Evolutionary conservation across 2,113 vertebrate species (phyloP).

Genomic region (Notarius lentiginosus): DNA sequence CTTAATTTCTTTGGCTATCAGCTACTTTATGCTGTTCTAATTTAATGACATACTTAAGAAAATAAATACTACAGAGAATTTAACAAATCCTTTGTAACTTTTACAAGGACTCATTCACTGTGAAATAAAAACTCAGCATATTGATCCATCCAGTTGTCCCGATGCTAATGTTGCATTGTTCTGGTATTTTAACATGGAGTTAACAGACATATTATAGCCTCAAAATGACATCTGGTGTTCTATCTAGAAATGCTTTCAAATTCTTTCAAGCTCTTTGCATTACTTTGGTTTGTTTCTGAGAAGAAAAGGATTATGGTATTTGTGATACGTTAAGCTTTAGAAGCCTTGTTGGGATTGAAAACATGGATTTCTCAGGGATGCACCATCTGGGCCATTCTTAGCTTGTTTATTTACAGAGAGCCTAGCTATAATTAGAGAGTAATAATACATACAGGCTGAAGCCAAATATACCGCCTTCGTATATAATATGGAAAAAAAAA

Average conservation of each 20-base stretch:
- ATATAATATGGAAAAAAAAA: no score
- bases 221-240: neutral
- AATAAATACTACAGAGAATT: neutral
- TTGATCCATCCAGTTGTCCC: neutral
- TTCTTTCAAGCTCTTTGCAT: slow-evolving; percentile 3
- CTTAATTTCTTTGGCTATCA: neutral
- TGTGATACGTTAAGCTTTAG: slow-evolving; percentile 13
- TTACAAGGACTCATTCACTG: neutral
- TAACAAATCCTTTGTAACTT: neutral
- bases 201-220: neutral
- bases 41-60: neutral
- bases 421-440: neutral
- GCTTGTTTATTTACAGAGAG: slow-evolving; percentile 1
- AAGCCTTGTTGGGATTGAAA: slow-evolving; percentile 23
- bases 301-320: slow-evolving; percentile 33
- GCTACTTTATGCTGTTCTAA: neutral
- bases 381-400: slow-evolving; percentile 27
- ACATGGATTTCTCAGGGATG: slow-evolving; percentile 13
- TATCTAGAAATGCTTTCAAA: neutral
- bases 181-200: neutral
- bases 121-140: neutral
- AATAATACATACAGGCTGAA: no score
- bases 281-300: neutral
- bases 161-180: neutral
- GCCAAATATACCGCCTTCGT: no score